Conservation (phyloP, 2,113 vertebrate genomes). For the Cichladusa arquata region DNA sequence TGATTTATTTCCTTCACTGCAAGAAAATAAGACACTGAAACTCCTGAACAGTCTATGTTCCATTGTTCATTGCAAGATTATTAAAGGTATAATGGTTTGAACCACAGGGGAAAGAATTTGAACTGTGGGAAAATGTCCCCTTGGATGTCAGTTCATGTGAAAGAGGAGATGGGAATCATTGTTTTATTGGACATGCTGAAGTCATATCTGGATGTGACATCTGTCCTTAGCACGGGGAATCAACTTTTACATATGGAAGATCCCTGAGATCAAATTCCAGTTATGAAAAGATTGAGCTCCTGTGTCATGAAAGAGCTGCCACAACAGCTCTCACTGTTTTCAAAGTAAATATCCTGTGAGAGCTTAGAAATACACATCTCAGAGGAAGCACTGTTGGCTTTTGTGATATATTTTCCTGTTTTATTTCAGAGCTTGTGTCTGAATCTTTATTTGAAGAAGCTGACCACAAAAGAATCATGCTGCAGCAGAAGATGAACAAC, state of each 20-base stretch:
- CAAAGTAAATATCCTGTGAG: not conserved
- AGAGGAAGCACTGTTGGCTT: not conserved
- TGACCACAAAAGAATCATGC: not conserved
- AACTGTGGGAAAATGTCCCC: not conserved
- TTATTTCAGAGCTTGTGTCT: not conserved
- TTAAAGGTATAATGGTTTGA: not conserved
- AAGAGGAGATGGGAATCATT: not conserved
- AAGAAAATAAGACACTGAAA: not conserved
- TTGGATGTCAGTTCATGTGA: not conserved
- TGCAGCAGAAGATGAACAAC: not conserved
- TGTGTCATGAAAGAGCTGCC: not conserved
- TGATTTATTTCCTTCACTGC: not conserved
- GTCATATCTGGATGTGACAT: not conserved
- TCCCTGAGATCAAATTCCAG: not conserved
- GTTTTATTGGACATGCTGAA: not conserved
- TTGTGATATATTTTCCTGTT: not conserved
- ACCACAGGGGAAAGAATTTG: not conserved
- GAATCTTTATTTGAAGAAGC: not conserved
- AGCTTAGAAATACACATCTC: not conserved
- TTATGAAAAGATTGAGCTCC: not conserved
- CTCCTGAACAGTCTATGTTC: not conserved
- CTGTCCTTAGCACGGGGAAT: not conserved
- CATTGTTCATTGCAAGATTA: not conserved
- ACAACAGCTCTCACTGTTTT: not conserved
- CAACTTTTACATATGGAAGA: not conserved